These are phyloP conservation scores for Colius striatus DNA, from an alignment of 2,113 vertebrate species.

Conservation along the genomic window DNA sequence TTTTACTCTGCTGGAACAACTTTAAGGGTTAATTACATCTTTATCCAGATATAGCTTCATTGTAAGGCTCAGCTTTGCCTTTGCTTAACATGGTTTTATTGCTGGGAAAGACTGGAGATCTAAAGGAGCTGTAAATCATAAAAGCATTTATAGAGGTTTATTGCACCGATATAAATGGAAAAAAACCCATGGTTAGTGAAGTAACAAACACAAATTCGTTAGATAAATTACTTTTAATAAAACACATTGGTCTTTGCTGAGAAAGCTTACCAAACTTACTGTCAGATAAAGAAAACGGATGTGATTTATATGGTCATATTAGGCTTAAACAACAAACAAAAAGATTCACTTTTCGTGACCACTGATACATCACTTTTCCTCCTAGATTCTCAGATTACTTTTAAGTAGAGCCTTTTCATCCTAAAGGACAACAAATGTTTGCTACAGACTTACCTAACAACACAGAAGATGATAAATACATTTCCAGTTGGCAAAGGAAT, in stretches of 20 bases:
- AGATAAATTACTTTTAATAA: neutral
- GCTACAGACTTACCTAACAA: neutral
- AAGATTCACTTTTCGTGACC: neutral
- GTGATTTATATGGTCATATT: neutral
- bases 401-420: neutral
- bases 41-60: neutral
- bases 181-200: neutral
- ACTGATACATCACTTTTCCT: neutral
- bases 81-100: constrained; percentile 5
- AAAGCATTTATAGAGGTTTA: neutral
- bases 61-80: neutral
- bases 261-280: neutral
- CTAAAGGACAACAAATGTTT: neutral
- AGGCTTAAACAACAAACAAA: neutral
- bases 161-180: neutral
- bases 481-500: neutral
- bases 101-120: neutral
- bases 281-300: neutral
- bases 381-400: neutral
- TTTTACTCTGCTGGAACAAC: constrained; percentile 12
- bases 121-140: neutral
- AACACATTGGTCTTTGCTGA: neutral
- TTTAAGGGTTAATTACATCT: constrained; percentile 14
- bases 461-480: neutral
- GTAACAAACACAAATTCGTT: neutral